Percentiles rank a stretch among this genome's conserved stretches.
Evolutionary conservation across 1,140 invertebrate genomes (phyloP).

Genomic region (Schlechtendalia chinensis): DNA sequence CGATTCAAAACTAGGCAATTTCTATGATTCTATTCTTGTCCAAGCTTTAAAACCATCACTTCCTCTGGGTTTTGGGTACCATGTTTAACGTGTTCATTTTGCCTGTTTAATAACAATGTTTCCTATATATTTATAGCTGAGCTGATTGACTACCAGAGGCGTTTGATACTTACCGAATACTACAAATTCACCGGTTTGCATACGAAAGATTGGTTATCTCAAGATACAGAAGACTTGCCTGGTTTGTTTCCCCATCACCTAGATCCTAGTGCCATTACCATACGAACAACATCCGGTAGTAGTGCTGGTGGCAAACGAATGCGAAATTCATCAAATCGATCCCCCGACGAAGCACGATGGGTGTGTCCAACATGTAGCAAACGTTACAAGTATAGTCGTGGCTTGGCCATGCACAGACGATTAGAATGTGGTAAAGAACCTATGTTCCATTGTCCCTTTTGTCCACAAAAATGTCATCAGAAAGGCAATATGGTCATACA

Average conservation of each 20-base stretch:
- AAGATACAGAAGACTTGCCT: slow-evolving; percentile 49
- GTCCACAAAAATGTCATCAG: slow-evolving; percentile 53
- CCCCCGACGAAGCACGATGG: slow-evolving; percentile 51
- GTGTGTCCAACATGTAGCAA: slow-evolving; percentile 53
- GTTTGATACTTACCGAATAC: slow-evolving; percentile 48
- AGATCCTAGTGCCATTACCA: slow-evolving; percentile 48
- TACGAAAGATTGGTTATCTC: slow-evolving; percentile 47
- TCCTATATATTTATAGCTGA: slow-evolving; percentile 37
- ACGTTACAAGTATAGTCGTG: slow-evolving; percentile 52
- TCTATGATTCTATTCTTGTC: slow-evolving; percentile 18
- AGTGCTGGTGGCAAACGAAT: slow-evolving; percentile 18
- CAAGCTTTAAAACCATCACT: slow-evolving; percentile 12
- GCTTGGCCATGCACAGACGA: slow-evolving; percentile 52
- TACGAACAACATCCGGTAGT: slow-evolving; percentile 34
- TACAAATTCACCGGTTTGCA: slow-evolving; percentile 47
- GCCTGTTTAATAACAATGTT: not conserved
- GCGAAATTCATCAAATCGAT: slow-evolving; percentile 47
- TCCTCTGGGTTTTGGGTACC: slow-evolving; percentile 36
- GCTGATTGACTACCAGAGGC: slow-evolving; percentile 47
- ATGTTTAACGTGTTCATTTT: not conserved
- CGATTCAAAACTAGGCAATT: not conserved
- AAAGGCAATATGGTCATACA: slow-evolving; percentile 53
- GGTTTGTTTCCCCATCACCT: slow-evolving; percentile 50
- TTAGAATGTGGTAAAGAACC: slow-evolving; percentile 53
- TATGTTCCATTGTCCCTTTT: slow-evolving; percentile 53